A percentile compares a stretch with the other conserved stretches of the same genome.
phyloP scores from a whole-genome alignment of 2,113 vertebrate species.

The Petrocephalus microphthalmus region DNA sequence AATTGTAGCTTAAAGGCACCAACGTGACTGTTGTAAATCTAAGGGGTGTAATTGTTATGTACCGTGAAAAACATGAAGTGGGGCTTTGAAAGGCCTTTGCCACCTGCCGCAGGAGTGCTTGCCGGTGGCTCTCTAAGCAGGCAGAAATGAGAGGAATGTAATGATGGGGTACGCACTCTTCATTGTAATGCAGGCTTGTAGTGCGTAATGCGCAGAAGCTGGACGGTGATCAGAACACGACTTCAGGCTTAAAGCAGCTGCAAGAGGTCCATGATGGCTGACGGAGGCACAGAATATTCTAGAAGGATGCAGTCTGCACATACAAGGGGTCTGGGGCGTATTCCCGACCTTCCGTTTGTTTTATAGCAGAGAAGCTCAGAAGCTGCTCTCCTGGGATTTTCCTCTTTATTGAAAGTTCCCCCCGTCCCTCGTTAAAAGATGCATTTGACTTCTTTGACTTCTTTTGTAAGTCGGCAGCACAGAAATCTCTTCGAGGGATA shows the following conservation, averaged over 20 bases:
- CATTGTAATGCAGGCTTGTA: background rate
- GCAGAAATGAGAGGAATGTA: background rate
- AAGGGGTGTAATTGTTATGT: background rate
- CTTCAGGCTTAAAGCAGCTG: background rate
- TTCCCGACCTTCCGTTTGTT: background rate
- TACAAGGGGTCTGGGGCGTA: background rate
- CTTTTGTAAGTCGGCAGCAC: background rate
- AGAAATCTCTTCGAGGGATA: background rate
- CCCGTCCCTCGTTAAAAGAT: background rate
- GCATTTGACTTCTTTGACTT: background rate
- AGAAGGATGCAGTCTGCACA: background rate
- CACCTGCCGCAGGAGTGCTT: background rate
- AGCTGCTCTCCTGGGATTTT: background rate
- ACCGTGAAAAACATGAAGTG: background rate
- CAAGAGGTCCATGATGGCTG: background rate
- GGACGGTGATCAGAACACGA: background rate
- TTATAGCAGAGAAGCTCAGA: background rate
- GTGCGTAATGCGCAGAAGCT: background rate
- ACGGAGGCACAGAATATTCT: background rate
- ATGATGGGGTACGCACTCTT: background rate
- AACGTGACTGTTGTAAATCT: background rate
- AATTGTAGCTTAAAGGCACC: background rate
- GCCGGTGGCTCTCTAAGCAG: background rate
- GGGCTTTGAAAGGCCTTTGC: background rate
- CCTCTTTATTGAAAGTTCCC: background rate